phyloP scores from a whole-genome alignment of 2,888 invertebrate genomes.

The Heliconius ismenius region DNA sequence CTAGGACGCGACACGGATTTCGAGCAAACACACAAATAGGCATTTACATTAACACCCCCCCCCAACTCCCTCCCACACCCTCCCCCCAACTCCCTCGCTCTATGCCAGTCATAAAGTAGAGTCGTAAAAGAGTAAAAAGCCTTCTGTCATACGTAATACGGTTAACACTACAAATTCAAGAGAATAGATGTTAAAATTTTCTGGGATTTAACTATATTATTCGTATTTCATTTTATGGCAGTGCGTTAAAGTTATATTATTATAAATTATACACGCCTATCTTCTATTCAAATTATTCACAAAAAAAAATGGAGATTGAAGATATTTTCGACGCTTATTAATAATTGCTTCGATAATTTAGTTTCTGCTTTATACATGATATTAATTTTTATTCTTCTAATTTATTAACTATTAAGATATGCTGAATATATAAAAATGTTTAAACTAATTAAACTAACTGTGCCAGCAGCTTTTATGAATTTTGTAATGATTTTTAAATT shows the following conservation, averaged over 20 bases:
- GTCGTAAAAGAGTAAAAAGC: conserved; percentile 47
- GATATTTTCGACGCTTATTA: neutral
- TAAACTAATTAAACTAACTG: neutral
- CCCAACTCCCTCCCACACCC: conserved; percentile 31
- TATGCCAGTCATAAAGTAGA: conserved; percentile 42
- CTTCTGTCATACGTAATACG: conserved; percentile 44
- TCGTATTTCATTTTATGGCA: conserved; percentile 10
- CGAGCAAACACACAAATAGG: conserved; percentile 76
- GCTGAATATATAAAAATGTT: neutral
- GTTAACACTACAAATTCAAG: conserved; percentile 40
- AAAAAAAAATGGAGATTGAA: neutral
- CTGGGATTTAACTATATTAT: conserved; percentile 21
- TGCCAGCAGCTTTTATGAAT: neutral
- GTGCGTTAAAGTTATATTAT: neutral
- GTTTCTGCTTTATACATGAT: neutral
- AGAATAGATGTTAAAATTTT: conserved; percentile 33
- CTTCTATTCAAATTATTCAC: neutral
- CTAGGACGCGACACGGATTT: conserved; percentile 79
- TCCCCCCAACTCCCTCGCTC: conserved; percentile 32
- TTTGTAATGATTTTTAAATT: neutral
- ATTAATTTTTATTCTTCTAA: neutral
- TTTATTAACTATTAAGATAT: neutral
- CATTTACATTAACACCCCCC: conserved; percentile 72
- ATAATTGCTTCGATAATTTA: neutral
- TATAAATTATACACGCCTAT: neutral